Conservation (phyloP, 1,140 invertebrate species). For the Orchestia grillus region DNA sequence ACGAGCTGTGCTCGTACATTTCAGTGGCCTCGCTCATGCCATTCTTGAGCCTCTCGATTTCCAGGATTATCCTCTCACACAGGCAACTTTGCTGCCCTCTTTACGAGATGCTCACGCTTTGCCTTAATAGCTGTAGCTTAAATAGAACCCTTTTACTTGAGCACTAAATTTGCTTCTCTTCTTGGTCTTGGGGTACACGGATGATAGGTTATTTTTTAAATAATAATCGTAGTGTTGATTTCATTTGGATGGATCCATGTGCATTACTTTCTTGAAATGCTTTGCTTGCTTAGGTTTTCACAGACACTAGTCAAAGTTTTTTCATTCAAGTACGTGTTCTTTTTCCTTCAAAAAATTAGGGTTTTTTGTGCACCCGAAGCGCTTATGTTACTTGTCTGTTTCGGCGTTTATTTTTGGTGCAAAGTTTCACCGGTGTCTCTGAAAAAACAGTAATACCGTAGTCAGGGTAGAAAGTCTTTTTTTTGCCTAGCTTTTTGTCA, state of each 20-base stretch:
- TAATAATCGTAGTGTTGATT: not conserved
- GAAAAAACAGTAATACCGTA: not conserved
- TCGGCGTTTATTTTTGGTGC: not conserved
- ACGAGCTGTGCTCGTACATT: not conserved
- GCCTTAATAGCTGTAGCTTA: constrained; percentile 14
- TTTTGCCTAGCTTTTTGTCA: not conserved
- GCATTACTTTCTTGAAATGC: not conserved
- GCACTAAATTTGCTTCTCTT: not conserved
- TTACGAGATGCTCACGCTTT: not conserved
- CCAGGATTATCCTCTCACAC: constrained; percentile 1
- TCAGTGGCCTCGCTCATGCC: not conserved
- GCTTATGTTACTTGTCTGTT: not conserved
- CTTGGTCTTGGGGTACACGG: not conserved
- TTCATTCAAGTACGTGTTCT: not conserved
- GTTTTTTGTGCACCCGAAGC: not conserved
- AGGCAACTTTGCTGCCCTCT: not conserved
- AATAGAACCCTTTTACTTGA: not conserved
- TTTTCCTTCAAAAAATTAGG: not conserved
- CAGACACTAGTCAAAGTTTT: not conserved
- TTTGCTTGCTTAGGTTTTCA: not conserved
- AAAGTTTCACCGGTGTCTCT: not conserved
- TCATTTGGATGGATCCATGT: not conserved
- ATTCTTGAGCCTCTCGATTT: not conserved
- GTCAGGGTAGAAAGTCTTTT: not conserved
- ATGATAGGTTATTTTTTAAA: not conserved